phyloP scores from a whole-genome alignment of 2,797 vertebrate genomes.

The Octomys mimax region DNA sequence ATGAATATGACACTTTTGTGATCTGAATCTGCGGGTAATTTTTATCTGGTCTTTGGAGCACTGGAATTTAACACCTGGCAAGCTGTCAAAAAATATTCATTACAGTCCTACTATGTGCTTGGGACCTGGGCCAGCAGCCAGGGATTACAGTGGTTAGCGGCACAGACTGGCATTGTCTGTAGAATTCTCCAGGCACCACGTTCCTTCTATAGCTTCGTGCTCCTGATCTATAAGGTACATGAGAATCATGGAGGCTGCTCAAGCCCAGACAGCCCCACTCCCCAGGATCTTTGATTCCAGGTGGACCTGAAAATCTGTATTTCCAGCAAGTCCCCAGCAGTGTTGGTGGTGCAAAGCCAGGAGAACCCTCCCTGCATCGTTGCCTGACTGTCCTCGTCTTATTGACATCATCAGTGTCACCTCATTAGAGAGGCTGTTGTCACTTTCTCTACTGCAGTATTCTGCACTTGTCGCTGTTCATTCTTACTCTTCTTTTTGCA shows the following conservation, averaged over 20 bases:
- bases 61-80: neutral
- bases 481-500: neutral
- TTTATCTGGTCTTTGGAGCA: neutral
- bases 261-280: neutral
- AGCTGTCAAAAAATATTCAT: neutral
- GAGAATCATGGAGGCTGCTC: neutral
- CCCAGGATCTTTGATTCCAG: neutral
- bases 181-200: neutral
- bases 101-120: neutral
- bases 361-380: neutral
- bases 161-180: neutral
- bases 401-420: neutral
- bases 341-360: neutral
- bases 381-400: neutral
- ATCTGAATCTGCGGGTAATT: conserved; percentile 27
- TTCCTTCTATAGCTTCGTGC: neutral
- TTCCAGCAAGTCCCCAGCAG: neutral
- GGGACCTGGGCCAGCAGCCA: neutral
- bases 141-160: neutral
- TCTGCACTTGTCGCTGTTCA: neutral
- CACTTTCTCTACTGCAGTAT: neutral
- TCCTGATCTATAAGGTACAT: neutral
- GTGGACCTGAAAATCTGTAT: neutral
- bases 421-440: neutral
- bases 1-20: neutral